Base-by-base conservation (phyloP, 2,113 vertebrate genomes). In the Pogonocichla stellata region DNA sequence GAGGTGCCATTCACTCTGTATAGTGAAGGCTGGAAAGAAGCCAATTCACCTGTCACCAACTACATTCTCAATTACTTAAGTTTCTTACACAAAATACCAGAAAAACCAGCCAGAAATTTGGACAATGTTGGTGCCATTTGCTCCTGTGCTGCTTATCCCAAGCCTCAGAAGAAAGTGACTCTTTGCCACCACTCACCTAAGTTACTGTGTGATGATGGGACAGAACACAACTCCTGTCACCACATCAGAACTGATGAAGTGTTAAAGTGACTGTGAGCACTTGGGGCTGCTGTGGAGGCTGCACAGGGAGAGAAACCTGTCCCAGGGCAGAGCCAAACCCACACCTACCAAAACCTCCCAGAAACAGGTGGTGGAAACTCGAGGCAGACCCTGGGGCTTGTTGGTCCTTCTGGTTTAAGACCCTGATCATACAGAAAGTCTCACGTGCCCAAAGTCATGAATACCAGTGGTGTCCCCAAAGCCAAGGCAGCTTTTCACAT, bases 181-280 rank as follows among this genome's bases (percentile, higher is more conserved):
- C 50, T 90, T 88, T 89, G 85, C 90, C 78, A 89, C 75, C 66
- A 26, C 38, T 80, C 19, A 13, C 91, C 85, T 61, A 71, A 94
- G 54, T 92, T 87, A 90, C 82, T 96, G 85, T 90, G 90, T 88
- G 86, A 78, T 95, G 92, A 93, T 2, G 5, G 56, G 90, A 78
- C 89, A 95, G 90, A 96, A 51, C 72, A 86, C 50, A 81, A 43
- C 92, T 95, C 79, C 93, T 97, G 94, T 91, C 93, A 93, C 85
- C 10, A 2, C 79, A 69, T 80, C 91, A 53, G 87, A 86, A 93
- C 91, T 95, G 95, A 97, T 80, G 96, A 96, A 91, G 93, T 91
- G 91, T 93, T 96, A 90, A 95, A 96, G 88, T 2, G 1, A 65
- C 88, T 28, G 69, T 17, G 56, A 34, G 95, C 16, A 13, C 96